phyloP scores from a whole-genome alignment of 2,888 invertebrate species.

The Lithophane ornitopus region DNA sequence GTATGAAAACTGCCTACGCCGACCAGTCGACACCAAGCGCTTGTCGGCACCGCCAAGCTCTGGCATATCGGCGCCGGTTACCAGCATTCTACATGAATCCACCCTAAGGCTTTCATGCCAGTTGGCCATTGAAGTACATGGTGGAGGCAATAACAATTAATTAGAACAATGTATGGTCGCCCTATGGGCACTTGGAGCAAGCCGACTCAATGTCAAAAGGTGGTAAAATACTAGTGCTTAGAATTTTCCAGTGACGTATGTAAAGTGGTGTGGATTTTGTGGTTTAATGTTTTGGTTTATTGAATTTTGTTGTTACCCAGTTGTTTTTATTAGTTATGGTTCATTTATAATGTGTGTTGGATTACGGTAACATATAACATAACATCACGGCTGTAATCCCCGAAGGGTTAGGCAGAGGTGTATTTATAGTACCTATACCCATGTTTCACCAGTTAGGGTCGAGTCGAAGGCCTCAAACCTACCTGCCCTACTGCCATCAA shows the following conservation, averaged over 20 bases:
- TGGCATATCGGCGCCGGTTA: not conserved
- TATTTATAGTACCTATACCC: no score
- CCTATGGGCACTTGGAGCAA: conserved; percentile 67
- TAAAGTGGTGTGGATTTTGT: conserved; percentile 40
- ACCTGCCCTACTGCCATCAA: no score
- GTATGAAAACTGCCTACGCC: not conserved
- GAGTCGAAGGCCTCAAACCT: no score
- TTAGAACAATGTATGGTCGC: conserved; percentile 84
- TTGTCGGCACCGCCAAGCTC: not conserved
- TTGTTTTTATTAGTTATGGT: conserved; percentile 14
- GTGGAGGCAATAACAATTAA: conserved; percentile 87
- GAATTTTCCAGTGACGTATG: conserved; percentile 50
- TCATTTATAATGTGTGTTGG: not conserved
- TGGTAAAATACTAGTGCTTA: conserved; percentile 59
- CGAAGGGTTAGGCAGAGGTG: not conserved
- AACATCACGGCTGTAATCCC: not conserved
- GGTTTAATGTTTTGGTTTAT: conserved; percentile 35
- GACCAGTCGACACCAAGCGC: not conserved
- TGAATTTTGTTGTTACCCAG: conserved; percentile 9
- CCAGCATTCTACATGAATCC: not conserved
- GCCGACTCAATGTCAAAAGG: conserved; percentile 70
- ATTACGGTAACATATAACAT: not conserved
- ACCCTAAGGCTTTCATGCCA: conserved; percentile 79
- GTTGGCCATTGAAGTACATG: conserved; percentile 79
- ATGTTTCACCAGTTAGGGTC: no score